Evolutionary conservation across 2,888 invertebrate species (phyloP).

Genomic region (Agriopis leucophaearia): DNA sequence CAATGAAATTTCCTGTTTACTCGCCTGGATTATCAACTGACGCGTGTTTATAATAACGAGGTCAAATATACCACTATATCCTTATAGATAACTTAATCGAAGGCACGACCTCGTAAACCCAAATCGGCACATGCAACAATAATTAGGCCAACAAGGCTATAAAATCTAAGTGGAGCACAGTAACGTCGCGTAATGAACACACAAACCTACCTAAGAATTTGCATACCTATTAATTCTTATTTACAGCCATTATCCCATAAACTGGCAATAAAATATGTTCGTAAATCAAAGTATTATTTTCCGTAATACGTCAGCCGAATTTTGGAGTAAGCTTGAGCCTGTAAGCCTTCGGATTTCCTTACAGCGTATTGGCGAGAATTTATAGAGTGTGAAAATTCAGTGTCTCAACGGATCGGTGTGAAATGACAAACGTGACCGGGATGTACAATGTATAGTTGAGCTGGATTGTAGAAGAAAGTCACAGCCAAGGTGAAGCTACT

Average conservation of each 20-base stretch:
- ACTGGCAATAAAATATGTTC: conserved; percentile 20
- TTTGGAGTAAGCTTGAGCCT: conserved; percentile 51
- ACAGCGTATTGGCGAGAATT: conserved; percentile 69
- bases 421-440: conserved; percentile 78
- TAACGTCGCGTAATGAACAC: conserved; percentile 16
- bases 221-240: conserved; percentile 31
- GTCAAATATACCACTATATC: conserved; percentile 15
- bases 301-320: conserved; percentile 53
- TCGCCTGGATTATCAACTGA: background rate
- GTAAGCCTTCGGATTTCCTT: conserved; percentile 65
- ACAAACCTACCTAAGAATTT: conserved; percentile 1
- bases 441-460: conserved; percentile 38
- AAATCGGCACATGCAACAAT: conserved; percentile 23
- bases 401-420: conserved; percentile 68
- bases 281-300: conserved; percentile 49
- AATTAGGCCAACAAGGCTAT: conserved; percentile 31
- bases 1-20: background rate
- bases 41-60: background rate
- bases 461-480: conserved; percentile 39
- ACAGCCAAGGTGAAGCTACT: too few relatives aligned
- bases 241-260: conserved; percentile 26
- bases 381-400: conserved; percentile 80
- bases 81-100: conserved; percentile 24
- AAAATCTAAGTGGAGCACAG: conserved; percentile 26
- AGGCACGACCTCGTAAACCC: conserved; percentile 28